Evolutionary conservation across 92 coral and sea anemone species (phyloP).

Genomic region (Metridium senile): DNA sequence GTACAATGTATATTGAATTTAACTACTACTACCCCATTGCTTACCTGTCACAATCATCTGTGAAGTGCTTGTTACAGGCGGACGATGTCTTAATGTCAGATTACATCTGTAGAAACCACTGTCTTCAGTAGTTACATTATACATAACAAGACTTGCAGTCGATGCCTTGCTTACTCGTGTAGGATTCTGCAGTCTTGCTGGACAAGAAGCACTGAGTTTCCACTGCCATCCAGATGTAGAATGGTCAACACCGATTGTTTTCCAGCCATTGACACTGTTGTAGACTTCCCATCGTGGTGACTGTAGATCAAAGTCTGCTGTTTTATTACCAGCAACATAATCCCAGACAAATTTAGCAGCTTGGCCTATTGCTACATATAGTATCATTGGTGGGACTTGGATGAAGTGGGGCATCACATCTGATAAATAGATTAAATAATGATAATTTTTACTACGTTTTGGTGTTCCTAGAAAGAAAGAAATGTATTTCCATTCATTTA

Average conservation of each 20-base stretch:
- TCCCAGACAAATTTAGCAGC: not conserved
- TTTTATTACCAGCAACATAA: not conserved
- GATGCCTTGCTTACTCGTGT: constrained; percentile 11
- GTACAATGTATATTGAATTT: too few relatives aligned
- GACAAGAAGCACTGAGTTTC: constrained; percentile 4
- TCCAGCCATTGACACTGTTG: not conserved
- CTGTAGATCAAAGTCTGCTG: not conserved
- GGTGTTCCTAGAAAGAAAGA: too few relatives aligned
- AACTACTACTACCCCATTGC: too few relatives aligned
- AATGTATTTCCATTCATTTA: too few relatives aligned
- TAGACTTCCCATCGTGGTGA: not conserved
- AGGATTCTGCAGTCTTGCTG: constrained; percentile 12
- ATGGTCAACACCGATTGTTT: constrained; percentile 1
- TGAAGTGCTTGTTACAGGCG: not conserved
- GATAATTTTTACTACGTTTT: not conserved
- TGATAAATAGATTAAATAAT: not conserved
- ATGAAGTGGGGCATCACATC: not conserved
- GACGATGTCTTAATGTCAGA: not conserved
- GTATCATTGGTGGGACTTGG: not conserved
- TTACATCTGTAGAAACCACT: not conserved
- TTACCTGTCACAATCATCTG: constrained; percentile 7
- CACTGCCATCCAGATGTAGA: not conserved
- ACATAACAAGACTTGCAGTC: constrained; percentile 1
- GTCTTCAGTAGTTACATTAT: not conserved
- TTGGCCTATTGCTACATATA: not conserved